phyloP scores from a whole-genome alignment of 2,888 invertebrate genomes.

The Xylota segnis region DNA sequence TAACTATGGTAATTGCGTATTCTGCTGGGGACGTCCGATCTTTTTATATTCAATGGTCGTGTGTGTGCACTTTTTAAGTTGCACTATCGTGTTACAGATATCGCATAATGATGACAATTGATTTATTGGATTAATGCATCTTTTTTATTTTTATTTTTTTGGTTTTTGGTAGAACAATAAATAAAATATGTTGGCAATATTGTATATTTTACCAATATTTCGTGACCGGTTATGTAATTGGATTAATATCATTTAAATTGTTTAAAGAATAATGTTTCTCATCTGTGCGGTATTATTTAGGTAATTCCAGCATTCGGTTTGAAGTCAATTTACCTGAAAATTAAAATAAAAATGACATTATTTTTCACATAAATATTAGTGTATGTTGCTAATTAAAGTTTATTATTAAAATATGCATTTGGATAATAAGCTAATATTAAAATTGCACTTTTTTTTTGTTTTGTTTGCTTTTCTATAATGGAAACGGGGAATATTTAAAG shows the following conservation, averaged over 20 bases:
- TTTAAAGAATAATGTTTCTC: slow-evolving; percentile 42
- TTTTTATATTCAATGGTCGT: slow-evolving; percentile 55
- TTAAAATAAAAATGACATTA: slow-evolving; percentile 19
- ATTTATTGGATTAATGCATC: slow-evolving; percentile 66
- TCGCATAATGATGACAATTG: slow-evolving; percentile 66
- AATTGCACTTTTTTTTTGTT: not conserved
- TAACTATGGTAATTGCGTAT: slow-evolving; percentile 76
- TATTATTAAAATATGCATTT: slow-evolving; percentile 6
- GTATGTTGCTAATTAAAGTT: not conserved
- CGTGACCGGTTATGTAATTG: slow-evolving; percentile 32
- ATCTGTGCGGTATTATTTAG: slow-evolving; percentile 34
- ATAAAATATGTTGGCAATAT: slow-evolving; percentile 41
- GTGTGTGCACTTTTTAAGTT: slow-evolving; percentile 44
- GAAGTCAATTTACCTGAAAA: slow-evolving; percentile 61
- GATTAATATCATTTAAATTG: slow-evolving; percentile 52
- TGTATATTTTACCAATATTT: slow-evolving; percentile 17
- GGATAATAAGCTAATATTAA: slow-evolving; percentile 3
- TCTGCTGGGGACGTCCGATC: slow-evolving; percentile 68
- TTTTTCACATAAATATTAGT: slow-evolving; percentile 9
- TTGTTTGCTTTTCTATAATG: not conserved
- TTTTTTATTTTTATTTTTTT: slow-evolving; percentile 6
- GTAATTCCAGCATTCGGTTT: slow-evolving; percentile 9
- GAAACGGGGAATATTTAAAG: not conserved
- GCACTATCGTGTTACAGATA: slow-evolving; percentile 57
- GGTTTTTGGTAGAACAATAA: not conserved